Conservation (phyloP, 2,113 vertebrate species). For the Scopus umbretta region DNA sequence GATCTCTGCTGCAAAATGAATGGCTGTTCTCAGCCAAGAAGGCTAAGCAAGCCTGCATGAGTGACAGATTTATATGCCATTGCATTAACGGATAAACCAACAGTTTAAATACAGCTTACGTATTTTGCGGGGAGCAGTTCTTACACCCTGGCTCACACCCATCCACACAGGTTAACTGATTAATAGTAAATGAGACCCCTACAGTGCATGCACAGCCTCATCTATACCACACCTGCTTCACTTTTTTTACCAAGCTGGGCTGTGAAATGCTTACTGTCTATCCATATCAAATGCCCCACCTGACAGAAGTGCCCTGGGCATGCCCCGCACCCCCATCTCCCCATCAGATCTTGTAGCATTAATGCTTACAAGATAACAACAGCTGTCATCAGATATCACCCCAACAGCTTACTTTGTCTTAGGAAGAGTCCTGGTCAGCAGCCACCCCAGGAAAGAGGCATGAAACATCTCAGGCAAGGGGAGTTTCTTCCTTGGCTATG, state of each 20-base stretch:
- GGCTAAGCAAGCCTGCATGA: neutral
- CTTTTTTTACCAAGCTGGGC: neutral
- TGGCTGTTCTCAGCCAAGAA: neutral
- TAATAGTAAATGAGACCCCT: neutral
- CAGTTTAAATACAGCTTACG: neutral
- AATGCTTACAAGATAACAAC: neutral
- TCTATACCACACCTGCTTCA: neutral
- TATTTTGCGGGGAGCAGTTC: neutral
- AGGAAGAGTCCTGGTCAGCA: neutral
- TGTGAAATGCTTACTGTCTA: neutral
- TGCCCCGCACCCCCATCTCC: neutral
- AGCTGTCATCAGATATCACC: neutral
- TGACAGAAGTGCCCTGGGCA: neutral
- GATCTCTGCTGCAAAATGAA: neutral
- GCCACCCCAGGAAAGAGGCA: neutral
- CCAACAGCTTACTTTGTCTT: neutral
- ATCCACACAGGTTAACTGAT: neutral
- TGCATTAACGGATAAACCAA: neutral
- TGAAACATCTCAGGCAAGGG: neutral
- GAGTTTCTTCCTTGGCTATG: neutral
- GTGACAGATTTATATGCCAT: neutral
- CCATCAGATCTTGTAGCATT: neutral
- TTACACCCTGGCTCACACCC: neutral
- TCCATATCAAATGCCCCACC: neutral
- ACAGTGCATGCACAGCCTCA: neutral